A percentile compares a stretch with the other conserved stretches of the same genome.
phyloP scores from a whole-genome alignment of 2,797 vertebrate genomes.

The Gadopsis bispinosus region DNA sequence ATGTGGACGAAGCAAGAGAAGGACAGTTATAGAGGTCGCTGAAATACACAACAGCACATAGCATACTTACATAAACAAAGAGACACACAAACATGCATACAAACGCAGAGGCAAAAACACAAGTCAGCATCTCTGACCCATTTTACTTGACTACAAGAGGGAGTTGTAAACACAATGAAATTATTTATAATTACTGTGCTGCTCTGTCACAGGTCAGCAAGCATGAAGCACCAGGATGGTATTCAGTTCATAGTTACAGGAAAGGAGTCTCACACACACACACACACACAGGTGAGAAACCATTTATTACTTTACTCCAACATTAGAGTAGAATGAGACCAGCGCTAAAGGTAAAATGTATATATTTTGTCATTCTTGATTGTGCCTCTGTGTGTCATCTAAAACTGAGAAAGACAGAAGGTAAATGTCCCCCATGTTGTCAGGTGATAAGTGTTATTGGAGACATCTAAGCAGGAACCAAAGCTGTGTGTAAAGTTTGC shows the following conservation, averaged over 20 bases:
- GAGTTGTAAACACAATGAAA: conserved; percentile 69
- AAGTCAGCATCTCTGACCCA: conserved; percentile 71
- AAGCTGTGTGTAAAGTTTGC: conserved; percentile 61
- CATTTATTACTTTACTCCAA: neutral
- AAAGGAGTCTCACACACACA: neutral
- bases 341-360: neutral
- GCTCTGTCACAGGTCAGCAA: conserved; percentile 76
- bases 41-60: conserved; percentile 17
- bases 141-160: conserved; percentile 61
- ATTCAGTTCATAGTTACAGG: conserved; percentile 41
- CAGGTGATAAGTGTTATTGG: conserved; percentile 37
- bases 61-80: neutral
- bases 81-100: conserved; percentile 7
- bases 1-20: conserved; percentile 9
- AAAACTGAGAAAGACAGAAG: conserved; percentile 9
- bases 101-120: conserved; percentile 32
- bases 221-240: conserved; percentile 55
- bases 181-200: conserved; percentile 58
- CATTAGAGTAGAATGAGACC: neutral
- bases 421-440: conserved; percentile 41
- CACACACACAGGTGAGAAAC: no score
- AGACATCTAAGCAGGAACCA: conserved; percentile 51
- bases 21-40: neutral
- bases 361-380: no score
- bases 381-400: neutral